phyloP scores from a whole-genome alignment of 1,140 invertebrate genomes.

The Elymnias hypermnestra region DNA sequence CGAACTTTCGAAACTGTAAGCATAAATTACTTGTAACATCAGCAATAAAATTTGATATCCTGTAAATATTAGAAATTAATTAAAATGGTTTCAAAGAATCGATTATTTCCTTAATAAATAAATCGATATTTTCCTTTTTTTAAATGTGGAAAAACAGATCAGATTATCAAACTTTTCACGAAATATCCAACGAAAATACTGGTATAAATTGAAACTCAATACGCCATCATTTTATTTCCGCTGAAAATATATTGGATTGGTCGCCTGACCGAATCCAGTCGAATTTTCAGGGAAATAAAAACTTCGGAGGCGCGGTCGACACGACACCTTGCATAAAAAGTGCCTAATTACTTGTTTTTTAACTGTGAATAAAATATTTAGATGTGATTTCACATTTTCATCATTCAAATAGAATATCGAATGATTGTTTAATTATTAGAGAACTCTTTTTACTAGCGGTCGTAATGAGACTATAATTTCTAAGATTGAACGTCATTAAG shows the following conservation, averaged over 20 bases:
- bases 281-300: slow-evolving; percentile 1
- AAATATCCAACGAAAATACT: background rate
- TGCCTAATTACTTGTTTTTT: slow-evolving; percentile 5
- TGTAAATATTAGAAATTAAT: background rate
- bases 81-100: background rate
- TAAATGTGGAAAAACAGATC: too few relatives aligned
- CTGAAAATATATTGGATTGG: slow-evolving; percentile 2
- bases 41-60: too few relatives aligned
- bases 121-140: too few relatives aligned
- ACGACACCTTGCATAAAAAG: slow-evolving; percentile 9
- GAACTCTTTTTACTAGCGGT: too few relatives aligned
- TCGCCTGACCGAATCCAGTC: slow-evolving; percentile 1
- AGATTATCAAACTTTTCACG: background rate
- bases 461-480: too few relatives aligned
- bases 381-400: too few relatives aligned
- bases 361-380: slow-evolving; percentile 5
- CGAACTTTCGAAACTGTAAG: too few relatives aligned
- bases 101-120: too few relatives aligned
- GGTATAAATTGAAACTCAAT: slow-evolving; percentile 1
- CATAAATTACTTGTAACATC: too few relatives aligned
- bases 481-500: too few relatives aligned
- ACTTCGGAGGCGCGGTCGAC: background rate
- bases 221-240: slow-evolving; percentile 4
- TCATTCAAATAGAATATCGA: too few relatives aligned
- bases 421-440: too few relatives aligned